These are phyloP conservation scores for Bombycilla garrulus DNA, from an alignment of 2,113 vertebrate species.

Conservation along the genomic window DNA sequence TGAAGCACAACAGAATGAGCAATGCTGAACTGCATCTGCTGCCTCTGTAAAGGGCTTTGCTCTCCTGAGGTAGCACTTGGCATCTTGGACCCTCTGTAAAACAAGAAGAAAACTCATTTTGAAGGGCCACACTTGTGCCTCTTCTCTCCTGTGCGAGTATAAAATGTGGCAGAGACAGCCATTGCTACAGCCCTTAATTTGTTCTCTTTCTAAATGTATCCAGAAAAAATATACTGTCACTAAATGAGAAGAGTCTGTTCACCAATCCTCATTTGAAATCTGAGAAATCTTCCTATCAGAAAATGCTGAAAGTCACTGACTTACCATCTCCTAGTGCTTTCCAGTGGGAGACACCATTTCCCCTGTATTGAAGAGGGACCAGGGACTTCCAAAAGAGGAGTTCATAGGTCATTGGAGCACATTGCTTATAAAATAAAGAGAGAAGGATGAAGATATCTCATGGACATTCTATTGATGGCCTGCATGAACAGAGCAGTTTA, in stretches of 20 bases:
- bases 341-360: neutral
- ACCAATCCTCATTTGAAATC: neutral
- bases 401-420: neutral
- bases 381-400: neutral
- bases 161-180: neutral
- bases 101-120: neutral
- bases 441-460: neutral
- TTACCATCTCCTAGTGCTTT: neutral
- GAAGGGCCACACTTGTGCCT: neutral
- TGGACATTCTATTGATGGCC: neutral
- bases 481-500: neutral
- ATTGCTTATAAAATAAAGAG: neutral
- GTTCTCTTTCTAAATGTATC: neutral
- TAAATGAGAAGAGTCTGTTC: neutral
- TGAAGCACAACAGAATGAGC: constrained; percentile 4
- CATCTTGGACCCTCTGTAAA: neutral
- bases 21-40: constrained; percentile 18
- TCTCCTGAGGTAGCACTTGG: neutral
- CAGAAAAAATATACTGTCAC: neutral
- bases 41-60: neutral
- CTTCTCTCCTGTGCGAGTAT: neutral
- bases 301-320: neutral
- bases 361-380: neutral
- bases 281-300: neutral
- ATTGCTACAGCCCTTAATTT: neutral